phyloP scores from a whole-genome alignment of 2,797 vertebrate species.

The Iguana delicatissima region DNA sequence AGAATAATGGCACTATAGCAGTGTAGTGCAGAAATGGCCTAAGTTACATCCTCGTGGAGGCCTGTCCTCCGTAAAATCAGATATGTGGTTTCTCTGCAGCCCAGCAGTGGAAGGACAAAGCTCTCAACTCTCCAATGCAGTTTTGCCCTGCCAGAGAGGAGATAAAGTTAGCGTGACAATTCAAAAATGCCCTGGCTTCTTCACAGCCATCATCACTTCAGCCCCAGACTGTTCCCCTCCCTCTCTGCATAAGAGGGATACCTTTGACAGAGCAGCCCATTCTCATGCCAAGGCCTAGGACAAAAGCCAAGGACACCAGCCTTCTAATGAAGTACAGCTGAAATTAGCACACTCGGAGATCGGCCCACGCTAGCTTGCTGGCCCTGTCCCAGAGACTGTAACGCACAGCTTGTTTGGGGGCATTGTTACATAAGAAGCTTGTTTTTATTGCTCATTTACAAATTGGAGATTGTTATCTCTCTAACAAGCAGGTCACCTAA shows the following conservation, averaged over 20 bases:
- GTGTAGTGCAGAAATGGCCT: too few relatives aligned
- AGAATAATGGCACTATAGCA: too few relatives aligned
- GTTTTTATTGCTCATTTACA: conserved; percentile 2
- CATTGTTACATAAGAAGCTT: background rate
- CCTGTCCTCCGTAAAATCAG: too few relatives aligned
- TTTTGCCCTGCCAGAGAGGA: background rate
- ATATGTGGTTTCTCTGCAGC: too few relatives aligned
- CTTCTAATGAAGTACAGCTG: background rate
- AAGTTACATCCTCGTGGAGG: too few relatives aligned
- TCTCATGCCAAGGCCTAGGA: background rate
- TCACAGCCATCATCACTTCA: background rate
- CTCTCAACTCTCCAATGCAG: background rate
- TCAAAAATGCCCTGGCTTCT: background rate
- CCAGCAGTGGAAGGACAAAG: background rate
- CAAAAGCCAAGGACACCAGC: background rate
- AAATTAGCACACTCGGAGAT: background rate
- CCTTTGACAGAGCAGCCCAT: background rate
- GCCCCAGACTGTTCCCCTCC: background rate
- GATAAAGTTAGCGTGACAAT: background rate
- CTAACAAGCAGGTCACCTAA: background rate
- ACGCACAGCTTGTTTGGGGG: background rate
- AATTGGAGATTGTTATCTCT: background rate
- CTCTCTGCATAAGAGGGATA: background rate
- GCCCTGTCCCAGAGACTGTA: background rate
- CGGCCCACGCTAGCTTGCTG: background rate